phyloP scores from a whole-genome alignment of 37 sponge, comb jelly and placozoan genomes.

The Hexactinellida sp. region DNA sequence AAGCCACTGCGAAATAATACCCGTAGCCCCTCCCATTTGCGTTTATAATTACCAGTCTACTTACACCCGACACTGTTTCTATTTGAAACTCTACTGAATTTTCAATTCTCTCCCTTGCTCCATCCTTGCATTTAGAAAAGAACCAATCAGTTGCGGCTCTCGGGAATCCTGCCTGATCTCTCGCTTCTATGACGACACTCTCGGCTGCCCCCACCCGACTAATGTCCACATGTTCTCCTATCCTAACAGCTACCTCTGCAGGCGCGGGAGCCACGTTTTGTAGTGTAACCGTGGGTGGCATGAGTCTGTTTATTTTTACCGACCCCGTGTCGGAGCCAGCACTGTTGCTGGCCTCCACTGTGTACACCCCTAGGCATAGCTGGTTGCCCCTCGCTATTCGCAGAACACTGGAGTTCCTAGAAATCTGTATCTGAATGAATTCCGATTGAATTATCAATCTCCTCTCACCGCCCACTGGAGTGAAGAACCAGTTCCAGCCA shows the following conservation, averaged over 20 bases:
- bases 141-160: neutral
- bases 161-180: neutral
- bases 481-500: neutral
- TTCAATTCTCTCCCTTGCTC: neutral
- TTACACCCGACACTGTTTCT: neutral
- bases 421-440: neutral
- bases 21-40: neutral
- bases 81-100: neutral
- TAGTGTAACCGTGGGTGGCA: neutral
- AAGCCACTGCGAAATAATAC: constrained; percentile 10
- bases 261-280: no score
- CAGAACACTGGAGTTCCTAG: neutral
- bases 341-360: neutral
- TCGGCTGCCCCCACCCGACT: neutral
- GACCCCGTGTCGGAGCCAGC: neutral
- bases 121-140: neutral
- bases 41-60: neutral
- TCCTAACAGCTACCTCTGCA: neutral
- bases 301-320: neutral
- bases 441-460: neutral
- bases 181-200: neutral
- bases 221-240: neutral
- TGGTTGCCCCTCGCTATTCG: neutral
- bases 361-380: neutral
- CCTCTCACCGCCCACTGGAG: neutral